Percentiles rank a stretch among this genome's conserved stretches.
Evolutionary conservation across 2,888 invertebrate genomes (phyloP).

Genomic region (Chromoteleia sp.): DNA sequence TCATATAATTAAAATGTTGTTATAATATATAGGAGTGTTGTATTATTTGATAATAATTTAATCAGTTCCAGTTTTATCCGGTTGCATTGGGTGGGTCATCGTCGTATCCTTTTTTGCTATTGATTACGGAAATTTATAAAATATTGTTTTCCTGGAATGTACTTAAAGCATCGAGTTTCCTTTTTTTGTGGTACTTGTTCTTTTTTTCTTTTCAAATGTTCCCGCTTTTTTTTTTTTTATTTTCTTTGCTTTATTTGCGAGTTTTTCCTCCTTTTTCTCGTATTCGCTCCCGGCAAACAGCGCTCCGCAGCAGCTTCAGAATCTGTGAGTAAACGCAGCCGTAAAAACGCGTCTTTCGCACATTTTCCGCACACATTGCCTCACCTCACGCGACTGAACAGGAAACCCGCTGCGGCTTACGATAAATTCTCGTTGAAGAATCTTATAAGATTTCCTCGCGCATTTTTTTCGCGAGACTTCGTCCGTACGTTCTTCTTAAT

Average conservation of each 20-base stretch:
- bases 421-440: slow-evolving; percentile 67
- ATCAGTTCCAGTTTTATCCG: too few relatives aligned
- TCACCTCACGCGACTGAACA: slow-evolving; percentile 69
- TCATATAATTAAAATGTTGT: too few relatives aligned
- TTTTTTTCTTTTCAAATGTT: slow-evolving; percentile 63
- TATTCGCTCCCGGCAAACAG: slow-evolving; percentile 54
- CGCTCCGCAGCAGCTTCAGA: slow-evolving; percentile 59
- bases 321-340: slow-evolving; percentile 65
- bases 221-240: slow-evolving; percentile 48
- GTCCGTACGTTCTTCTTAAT: slow-evolving; percentile 45
- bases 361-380: slow-evolving; percentile 66
- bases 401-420: slow-evolving; percentile 68
- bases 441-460: slow-evolving; percentile 66
- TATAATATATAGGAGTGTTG: too few relatives aligned
- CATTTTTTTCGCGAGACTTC: slow-evolving; percentile 57
- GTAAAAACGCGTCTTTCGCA: slow-evolving; percentile 70
- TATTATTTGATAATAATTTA: too few relatives aligned
- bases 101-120: neutral
- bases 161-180: slow-evolving; percentile 37
- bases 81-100: too few relatives aligned
- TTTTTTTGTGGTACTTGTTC: slow-evolving; percentile 31
- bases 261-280: slow-evolving; percentile 49
- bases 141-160: slow-evolving; percentile 19
- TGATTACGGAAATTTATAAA: slow-evolving; percentile 54
- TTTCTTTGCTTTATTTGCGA: slow-evolving; percentile 61